Evolutionary conservation across 2,888 invertebrate genomes (phyloP).

Genomic region (Mimas tiliae): DNA sequence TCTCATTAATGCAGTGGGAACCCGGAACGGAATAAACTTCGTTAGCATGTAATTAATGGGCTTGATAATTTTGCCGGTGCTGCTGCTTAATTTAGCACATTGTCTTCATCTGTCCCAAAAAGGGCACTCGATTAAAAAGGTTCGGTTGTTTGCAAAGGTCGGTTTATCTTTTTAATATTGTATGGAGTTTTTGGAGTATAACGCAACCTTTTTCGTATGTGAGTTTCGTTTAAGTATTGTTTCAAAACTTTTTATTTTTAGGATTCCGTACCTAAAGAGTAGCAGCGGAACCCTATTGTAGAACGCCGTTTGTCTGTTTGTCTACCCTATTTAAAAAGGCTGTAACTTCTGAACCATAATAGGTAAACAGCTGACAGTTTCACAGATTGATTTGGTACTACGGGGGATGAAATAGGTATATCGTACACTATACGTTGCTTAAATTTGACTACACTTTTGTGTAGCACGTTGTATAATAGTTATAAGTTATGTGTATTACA

Average conservation of each 20-base stretch:
- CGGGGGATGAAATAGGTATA: no score
- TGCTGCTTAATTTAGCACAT: constrained; percentile 59
- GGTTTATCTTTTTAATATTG: constrained; percentile 36
- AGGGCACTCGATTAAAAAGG: constrained; percentile 43
- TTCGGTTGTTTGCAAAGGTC: constrained; percentile 38
- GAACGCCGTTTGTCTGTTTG: no score
- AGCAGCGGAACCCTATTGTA: no score
- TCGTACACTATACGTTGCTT: no score
- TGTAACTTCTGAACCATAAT: no score
- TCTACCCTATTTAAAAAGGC: no score
- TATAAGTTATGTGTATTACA: no score
- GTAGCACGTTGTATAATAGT: no score
- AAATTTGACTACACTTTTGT: no score
- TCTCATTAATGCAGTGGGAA: constrained; percentile 64
- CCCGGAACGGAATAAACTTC: constrained; percentile 66
- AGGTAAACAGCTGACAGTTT: no score
- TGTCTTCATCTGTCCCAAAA: constrained; percentile 48
- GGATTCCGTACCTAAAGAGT: no score
- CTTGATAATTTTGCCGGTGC: constrained; percentile 54
- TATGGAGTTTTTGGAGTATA: constrained; percentile 26
- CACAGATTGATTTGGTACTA: no score
- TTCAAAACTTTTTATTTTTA: not conserved
- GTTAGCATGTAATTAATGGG: constrained; percentile 72
- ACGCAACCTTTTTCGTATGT: constrained; percentile 5
- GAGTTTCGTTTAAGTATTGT: not conserved